Conservation (phyloP, 2,113 vertebrate species). For the Hippocampus zosterae region DNA sequence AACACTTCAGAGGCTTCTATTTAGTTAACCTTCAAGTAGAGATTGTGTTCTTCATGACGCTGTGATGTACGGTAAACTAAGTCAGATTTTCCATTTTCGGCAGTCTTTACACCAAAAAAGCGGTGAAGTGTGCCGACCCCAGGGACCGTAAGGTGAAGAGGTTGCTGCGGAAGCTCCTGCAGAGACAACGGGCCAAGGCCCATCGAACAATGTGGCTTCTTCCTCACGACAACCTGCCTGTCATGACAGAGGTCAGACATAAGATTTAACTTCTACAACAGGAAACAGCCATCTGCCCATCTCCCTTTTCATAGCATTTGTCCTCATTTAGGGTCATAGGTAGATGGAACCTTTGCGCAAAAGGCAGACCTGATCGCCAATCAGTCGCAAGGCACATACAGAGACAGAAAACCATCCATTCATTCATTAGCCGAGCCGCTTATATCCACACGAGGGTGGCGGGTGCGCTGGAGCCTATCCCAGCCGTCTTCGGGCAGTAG, state of each 20-base stretch:
- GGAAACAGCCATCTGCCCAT: neutral
- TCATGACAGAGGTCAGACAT: slow-evolving; percentile 71
- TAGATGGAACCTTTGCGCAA: neutral
- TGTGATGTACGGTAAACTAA: slow-evolving; percentile 1
- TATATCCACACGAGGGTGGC: too few relatives aligned
- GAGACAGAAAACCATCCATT: too few relatives aligned
- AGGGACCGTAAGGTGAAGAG: slow-evolving; percentile 74
- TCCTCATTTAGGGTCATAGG: neutral
- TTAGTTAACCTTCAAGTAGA: neutral
- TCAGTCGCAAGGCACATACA: neutral
- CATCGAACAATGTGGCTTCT: slow-evolving; percentile 68
- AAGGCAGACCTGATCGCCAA: neutral
- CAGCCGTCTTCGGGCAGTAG: too few relatives aligned
- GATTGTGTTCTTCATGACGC: neutral
- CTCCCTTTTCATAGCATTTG: neutral
- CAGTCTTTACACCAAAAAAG: slow-evolving; percentile 78
- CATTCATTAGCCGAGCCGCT: too few relatives aligned
- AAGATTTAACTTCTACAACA: neutral
- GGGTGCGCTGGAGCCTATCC: too few relatives aligned
- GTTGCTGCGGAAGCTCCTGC: slow-evolving; percentile 71
- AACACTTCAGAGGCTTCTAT: neutral
- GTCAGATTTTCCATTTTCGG: slow-evolving; percentile 17
- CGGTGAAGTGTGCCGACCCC: slow-evolving; percentile 77
- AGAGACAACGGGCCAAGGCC: slow-evolving; percentile 62
- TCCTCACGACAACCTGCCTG: slow-evolving; percentile 70